A percentile compares a stretch with the other conserved stretches of the same genome.
Evolutionary conservation across 2,113 vertebrate genomes (phyloP).

Genomic region (Podiceps cristatus): DNA sequence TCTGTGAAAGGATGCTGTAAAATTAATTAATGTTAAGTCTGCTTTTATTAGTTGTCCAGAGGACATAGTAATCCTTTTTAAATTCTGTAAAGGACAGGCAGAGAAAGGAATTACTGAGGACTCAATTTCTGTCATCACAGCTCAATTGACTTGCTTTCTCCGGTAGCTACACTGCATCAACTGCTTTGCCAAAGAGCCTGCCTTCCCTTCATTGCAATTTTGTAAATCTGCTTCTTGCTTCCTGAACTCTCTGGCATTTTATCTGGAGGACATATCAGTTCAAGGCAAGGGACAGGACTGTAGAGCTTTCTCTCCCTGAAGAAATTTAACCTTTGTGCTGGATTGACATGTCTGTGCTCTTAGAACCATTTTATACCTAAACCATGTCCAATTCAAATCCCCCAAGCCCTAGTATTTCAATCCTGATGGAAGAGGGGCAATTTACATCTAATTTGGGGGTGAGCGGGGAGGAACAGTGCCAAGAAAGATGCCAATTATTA

Average conservation of each 20-base stretch:
- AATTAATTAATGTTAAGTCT: neutral
- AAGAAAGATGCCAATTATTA: neutral
- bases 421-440: neutral
- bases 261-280: slow-evolving; percentile 26
- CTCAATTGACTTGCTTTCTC: neutral
- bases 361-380: slow-evolving; percentile 23
- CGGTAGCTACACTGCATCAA: neutral
- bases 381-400: neutral
- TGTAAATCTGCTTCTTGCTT: neutral
- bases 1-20: neutral
- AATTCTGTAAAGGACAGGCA: neutral
- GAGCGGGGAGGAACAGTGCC: neutral
- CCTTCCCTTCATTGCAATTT: neutral
- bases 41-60: neutral
- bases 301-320: slow-evolving; percentile 2
- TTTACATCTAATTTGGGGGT: neutral
- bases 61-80: neutral
- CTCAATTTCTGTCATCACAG: neutral
- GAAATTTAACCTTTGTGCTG: slow-evolving; percentile 34
- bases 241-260: slow-evolving; percentile 36
- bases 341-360: neutral
- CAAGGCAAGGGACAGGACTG: neutral
- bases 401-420: neutral
- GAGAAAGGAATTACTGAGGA: neutral
- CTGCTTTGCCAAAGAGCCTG: neutral